A percentile compares a stretch with the other conserved stretches of the same genome.
Evolutionary conservation across 2,888 invertebrate genomes (phyloP).

Genomic region (Watsonalla binaria): DNA sequence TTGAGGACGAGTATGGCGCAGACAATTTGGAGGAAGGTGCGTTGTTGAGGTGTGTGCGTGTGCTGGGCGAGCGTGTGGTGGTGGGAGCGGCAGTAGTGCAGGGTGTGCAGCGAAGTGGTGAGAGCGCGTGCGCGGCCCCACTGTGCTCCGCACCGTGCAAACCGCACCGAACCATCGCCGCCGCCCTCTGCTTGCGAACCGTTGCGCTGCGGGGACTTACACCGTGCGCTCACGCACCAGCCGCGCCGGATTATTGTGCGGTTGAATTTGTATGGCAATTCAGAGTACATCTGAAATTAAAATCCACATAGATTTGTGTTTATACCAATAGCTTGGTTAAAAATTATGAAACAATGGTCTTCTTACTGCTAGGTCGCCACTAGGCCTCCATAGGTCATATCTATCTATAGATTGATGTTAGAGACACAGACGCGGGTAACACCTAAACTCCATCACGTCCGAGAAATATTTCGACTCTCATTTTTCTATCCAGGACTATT

Average conservation of each 20-base stretch:
- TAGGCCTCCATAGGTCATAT: no score
- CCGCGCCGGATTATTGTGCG: constrained; percentile 39
- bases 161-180: constrained; percentile 1
- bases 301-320: no score
- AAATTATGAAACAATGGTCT: no score
- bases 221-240: constrained; percentile 34
- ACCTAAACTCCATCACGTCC: no score
- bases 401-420: no score
- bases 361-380: no score
- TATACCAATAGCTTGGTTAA: no score
- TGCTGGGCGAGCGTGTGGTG: constrained; percentile 3
- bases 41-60: constrained; percentile 8
- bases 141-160: constrained; percentile 14
- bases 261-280: constrained; percentile 23
- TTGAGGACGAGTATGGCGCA: constrained; percentile 22
- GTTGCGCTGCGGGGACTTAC: constrained; percentile 18
- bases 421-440: no score
- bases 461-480: no score
- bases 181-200: constrained; percentile 5
- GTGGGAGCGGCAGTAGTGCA: constrained; percentile 22
- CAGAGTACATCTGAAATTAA: constrained; percentile 27
- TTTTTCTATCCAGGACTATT: no score
- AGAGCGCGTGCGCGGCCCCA: constrained; percentile 14
- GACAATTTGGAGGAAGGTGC: constrained; percentile 15
- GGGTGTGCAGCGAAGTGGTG: constrained; percentile 12